Evolutionary conservation across 2,888 invertebrate species (phyloP).

Genomic region (Amblyjoppa fuscipennis): DNA sequence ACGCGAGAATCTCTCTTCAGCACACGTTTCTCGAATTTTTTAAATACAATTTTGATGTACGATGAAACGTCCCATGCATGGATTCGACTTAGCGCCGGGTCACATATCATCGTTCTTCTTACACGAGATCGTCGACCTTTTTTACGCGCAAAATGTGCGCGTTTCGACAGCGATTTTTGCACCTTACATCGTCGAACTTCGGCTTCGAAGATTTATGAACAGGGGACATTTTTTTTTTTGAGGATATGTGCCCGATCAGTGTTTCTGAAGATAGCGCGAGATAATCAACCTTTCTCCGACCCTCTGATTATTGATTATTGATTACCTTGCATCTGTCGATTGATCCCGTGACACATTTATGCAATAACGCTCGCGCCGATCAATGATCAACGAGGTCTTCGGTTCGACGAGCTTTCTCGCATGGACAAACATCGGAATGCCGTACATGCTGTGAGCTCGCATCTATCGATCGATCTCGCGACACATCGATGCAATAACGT

Average conservation of each 20-base stretch:
- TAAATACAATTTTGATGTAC: neutral
- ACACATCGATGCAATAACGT: too few relatives aligned
- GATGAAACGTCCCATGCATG: constrained; percentile 8
- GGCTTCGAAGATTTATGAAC: constrained; percentile 13
- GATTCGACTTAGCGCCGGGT: constrained; percentile 38
- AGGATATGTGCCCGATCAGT: neutral
- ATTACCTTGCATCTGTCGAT: constrained; percentile 54
- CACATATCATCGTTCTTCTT: constrained; percentile 45
- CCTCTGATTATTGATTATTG: constrained; percentile 46
- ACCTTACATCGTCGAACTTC: constrained; percentile 12
- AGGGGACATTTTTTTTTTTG: neutral
- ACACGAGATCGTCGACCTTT: constrained; percentile 15
- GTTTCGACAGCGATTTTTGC: constrained; percentile 5
- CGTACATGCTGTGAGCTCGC: constrained; percentile 54
- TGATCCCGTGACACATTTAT: constrained; percentile 23
- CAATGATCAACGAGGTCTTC: neutral
- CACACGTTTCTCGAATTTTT: neutral
- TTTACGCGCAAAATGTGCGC: neutral
- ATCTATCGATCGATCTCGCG: too few relatives aligned
- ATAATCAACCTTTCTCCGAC: constrained; percentile 36
- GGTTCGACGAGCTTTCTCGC: constrained; percentile 25
- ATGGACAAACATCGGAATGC: constrained; percentile 33
- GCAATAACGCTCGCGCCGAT: neutral
- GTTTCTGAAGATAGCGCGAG: constrained; percentile 9
- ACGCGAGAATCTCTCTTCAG: neutral